Base-by-base conservation (phyloP, 64 coral and sea anemone genomes). In the Pocillopora verrucosa region DNA sequence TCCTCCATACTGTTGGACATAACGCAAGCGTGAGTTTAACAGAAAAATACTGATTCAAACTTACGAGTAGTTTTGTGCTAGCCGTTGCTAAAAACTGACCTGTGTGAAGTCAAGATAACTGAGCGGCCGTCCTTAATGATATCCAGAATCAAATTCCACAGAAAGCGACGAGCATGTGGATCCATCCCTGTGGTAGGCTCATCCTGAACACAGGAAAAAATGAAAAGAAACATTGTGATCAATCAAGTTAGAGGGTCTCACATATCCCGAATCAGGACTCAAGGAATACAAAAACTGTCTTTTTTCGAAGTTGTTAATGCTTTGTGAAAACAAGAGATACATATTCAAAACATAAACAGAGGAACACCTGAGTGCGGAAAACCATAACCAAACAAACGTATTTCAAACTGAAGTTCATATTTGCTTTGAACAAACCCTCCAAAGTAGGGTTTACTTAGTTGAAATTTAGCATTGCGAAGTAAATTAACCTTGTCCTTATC, bases 101-200 rank as follows among this genome's bases (percentile, higher is more conserved):
- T 99, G 76, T 99, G 97, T 51, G 97, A 99, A 9, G 97, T 99
- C 61, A 99, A 76, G 38, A 99, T 94, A 12, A 99, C 97, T 35
- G 97, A 99, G 45, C 97, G 94, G 34, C 94, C 97, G 36, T 93
- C 89, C 61, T 93, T 93, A 16, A 99, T 86, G 61, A 99, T 91
- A 60, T 90, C 89, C 25, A 99, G 73, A 36, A 99, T 92, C 36
- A 92, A 91, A 76, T 99, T 93, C 97, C 97, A 99, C 16, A 99
- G 75, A 86, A 99, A 99, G n/a, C 97, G 94, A 3, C 97, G 75
- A 1, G 94, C 97, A 61, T 93, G 90, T 11, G 97, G 97, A 59
- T 99, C 97, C 97, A 99, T 99, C 13, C 97, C 97, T 19, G 97
- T 99, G 0, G 97, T 99, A 5, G 97, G 97, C 72, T 99, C 97